phyloP scores from a whole-genome alignment of 2,888 invertebrate species.

The Arge pagana region DNA sequence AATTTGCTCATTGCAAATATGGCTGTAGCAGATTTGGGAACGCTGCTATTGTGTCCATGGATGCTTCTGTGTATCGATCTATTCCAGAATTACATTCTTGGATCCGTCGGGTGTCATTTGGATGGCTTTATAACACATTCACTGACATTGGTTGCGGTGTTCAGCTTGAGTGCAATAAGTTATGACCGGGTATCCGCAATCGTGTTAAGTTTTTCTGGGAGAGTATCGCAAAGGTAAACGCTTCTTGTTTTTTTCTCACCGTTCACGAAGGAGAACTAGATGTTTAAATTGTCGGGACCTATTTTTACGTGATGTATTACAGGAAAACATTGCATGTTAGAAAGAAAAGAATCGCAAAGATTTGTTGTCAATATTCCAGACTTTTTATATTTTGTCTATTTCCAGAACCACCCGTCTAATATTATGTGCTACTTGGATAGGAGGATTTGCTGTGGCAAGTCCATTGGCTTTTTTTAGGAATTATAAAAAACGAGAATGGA shows the following conservation, averaged over 20 bases:
- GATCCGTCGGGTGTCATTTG: conserved; percentile 73
- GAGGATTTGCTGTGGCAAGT: conserved; percentile 66
- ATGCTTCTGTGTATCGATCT: conserved; percentile 76
- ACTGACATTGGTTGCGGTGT: conserved; percentile 75
- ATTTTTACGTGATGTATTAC: too few relatives aligned
- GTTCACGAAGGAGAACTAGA: too few relatives aligned
- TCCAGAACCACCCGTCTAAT: conserved; percentile 68
- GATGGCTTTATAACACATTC: conserved; percentile 78
- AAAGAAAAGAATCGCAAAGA: too few relatives aligned
- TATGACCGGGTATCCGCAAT: conserved; percentile 84
- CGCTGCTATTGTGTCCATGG: conserved; percentile 73
- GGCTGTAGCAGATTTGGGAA: conserved; percentile 72
- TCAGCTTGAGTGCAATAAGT: conserved; percentile 77
- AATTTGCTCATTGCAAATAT: conserved; percentile 77
- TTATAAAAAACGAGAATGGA: conserved; percentile 76
- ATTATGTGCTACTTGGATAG: conserved; percentile 70
- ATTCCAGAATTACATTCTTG: conserved; percentile 78
- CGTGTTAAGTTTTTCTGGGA: conserved; percentile 55
- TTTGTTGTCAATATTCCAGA: too few relatives aligned
- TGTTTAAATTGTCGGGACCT: too few relatives aligned
- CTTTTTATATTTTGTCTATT: too few relatives aligned
- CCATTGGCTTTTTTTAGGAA: conserved; percentile 69
- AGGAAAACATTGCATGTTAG: too few relatives aligned
- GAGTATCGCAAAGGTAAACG: conserved; percentile 37
- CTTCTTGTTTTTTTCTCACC: too few relatives aligned